These are phyloP conservation scores for Malthinus flaveolus DNA, from an alignment of 2,888 invertebrate genomes.

Conservation along the genomic window DNA sequence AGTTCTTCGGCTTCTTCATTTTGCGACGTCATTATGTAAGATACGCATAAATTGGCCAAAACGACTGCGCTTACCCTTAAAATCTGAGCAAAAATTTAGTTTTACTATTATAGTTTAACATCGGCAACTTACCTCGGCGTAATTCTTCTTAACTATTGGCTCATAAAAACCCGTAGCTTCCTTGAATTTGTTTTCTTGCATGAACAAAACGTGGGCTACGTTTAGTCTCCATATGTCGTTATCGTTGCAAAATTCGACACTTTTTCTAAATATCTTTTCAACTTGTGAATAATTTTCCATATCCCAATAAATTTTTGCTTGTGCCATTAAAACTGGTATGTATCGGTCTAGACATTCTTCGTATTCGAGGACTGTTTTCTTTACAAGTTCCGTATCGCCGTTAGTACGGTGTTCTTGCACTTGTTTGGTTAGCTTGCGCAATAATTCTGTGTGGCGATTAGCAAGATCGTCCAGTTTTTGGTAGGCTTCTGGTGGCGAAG, in stretches of 20 bases:
- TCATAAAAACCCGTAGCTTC: conserved; percentile 98
- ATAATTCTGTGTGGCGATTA: conserved; percentile 83
- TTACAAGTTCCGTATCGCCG: conserved; percentile 85
- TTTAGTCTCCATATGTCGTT: conserved; percentile 97
- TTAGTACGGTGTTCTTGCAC: conserved; percentile 90
- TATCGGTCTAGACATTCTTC: conserved; percentile 90
- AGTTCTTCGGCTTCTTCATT: conserved; percentile 98
- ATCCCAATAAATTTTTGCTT: conserved; percentile 99
- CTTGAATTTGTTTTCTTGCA: conserved; percentile 99
- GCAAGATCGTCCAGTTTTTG: conserved; percentile 94
- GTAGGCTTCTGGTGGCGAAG: conserved; percentile 94
- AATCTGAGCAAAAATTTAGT: conserved; percentile 61
- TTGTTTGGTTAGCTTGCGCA: conserved; percentile 90
- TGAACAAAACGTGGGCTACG: conserved; percentile 97
- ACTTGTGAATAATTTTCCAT: conserved; percentile 94
- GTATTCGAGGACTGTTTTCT: conserved; percentile 88
- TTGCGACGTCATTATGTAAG: conserved; percentile 98
- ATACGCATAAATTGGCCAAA: conserved; percentile 96
- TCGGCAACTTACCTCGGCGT: conserved; percentile 68
- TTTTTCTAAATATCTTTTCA: conserved; percentile 94
- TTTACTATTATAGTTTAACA: not conserved
- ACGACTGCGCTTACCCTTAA: conserved; percentile 96
- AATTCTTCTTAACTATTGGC: conserved; percentile 93
- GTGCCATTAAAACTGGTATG: conserved; percentile 98
- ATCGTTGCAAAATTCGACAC: conserved; percentile 97